These are phyloP conservation scores for Genyomyrus donnyi DNA, from an alignment of 2,113 vertebrate species.

Conservation along the genomic window DNA sequence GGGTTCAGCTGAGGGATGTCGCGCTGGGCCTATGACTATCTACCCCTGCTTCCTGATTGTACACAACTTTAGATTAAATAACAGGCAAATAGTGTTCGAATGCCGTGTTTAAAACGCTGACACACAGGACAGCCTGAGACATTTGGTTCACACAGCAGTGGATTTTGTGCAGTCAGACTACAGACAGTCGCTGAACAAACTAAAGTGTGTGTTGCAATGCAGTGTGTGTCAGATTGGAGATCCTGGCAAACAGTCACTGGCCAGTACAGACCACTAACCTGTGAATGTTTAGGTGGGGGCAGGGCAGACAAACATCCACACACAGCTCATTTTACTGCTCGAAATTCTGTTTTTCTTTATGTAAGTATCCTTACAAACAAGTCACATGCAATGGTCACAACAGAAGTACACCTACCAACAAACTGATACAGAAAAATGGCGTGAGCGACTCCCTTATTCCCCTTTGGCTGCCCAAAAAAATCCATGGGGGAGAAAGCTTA, in stretches of 20 bases:
- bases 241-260: background rate
- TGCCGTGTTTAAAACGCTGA: background rate
- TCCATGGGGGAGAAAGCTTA: background rate
- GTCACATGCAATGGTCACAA: background rate
- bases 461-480: background rate
- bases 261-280: background rate
- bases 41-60: background rate
- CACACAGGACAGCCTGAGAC: background rate
- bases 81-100: background rate
- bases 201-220: background rate
- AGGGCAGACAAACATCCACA: background rate
- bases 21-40: background rate
- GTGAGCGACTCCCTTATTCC: background rate
- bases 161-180: background rate
- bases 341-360: background rate
- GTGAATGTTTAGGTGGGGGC: background rate
- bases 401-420: background rate
- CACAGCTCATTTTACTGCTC: background rate
- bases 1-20: background rate
- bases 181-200: background rate
- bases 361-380: background rate
- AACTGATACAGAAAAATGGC: background rate
- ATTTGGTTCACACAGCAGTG: background rate
- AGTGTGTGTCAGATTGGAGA: background rate
- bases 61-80: background rate